Evolutionary conservation across 2,888 invertebrate species (phyloP).

Genomic region (Dorcus hopei): DNA sequence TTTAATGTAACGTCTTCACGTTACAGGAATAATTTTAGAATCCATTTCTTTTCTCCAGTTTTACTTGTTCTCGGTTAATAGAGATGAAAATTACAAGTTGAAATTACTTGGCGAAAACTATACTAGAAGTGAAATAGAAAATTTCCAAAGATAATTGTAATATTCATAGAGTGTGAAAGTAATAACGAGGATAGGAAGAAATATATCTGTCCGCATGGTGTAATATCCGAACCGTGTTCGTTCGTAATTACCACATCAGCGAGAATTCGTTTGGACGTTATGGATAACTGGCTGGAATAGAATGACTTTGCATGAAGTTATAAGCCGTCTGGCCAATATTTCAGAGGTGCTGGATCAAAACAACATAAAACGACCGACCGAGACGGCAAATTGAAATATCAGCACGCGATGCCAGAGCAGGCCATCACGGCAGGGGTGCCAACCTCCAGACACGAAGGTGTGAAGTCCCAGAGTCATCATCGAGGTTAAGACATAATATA

Average conservation of each 20-base stretch:
- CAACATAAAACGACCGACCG: conserved; percentile 40
- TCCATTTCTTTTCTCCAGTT: too few relatives aligned
- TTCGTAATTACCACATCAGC: conserved; percentile 1
- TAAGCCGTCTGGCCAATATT: conserved; percentile 35
- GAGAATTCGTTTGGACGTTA: conserved; percentile 1
- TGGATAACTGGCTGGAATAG: not conserved
- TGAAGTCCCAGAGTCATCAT: conserved; percentile 16
- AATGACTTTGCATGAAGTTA: conserved; percentile 34
- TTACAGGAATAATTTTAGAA: too few relatives aligned
- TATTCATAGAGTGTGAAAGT: too few relatives aligned
- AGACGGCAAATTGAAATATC: conserved; percentile 37
- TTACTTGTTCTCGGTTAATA: too few relatives aligned
- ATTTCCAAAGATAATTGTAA: too few relatives aligned
- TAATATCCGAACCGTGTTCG: too few relatives aligned
- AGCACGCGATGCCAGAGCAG: conserved; percentile 34
- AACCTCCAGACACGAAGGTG: conserved; percentile 25
- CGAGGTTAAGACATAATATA: conserved; percentile 4
- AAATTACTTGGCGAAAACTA: too few relatives aligned
- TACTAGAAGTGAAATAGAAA: too few relatives aligned
- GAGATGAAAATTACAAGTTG: too few relatives aligned
- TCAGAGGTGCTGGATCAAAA: conserved; percentile 40
- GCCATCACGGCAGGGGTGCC: conserved; percentile 24
- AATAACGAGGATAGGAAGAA: too few relatives aligned
- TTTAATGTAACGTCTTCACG: too few relatives aligned
- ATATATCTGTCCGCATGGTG: too few relatives aligned